Percentiles rank a stretch among this genome's conserved stretches.
Conservation (phyloP, 2,888 invertebrate genomes). For the Autographa gamma region DNA sequence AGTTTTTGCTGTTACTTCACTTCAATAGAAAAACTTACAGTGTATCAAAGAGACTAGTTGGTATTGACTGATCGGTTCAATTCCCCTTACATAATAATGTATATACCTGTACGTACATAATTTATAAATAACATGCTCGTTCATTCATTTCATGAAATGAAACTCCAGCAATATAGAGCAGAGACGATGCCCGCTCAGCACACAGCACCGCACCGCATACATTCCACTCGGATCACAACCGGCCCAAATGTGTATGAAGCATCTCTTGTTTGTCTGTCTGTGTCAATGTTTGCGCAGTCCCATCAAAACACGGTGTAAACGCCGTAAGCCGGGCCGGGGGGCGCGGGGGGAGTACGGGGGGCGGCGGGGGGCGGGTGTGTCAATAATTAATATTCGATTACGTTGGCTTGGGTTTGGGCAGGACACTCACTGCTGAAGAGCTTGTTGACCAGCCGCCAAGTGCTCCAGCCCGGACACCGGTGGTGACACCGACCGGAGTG, state of each 20-base stretch:
- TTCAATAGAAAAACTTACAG: too few relatives aligned
- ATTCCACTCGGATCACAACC: conserved; percentile 10
- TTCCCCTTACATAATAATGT: too few relatives aligned
- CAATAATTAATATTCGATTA: conserved; percentile 65
- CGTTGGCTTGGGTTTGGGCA: conserved; percentile 18
- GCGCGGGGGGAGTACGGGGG: conserved; percentile 51
- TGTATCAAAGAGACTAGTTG: too few relatives aligned
- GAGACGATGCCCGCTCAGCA: background rate
- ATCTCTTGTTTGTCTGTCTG: conserved; percentile 54
- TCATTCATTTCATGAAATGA: too few relatives aligned
- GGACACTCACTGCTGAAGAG: conserved; percentile 30
- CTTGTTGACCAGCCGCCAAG: background rate
- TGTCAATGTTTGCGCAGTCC: conserved; percentile 54
- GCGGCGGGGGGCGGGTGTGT: conserved; percentile 55
- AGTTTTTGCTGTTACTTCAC: background rate
- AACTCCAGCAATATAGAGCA: background rate
- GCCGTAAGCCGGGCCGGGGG: conserved; percentile 46
- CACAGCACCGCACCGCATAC: background rate
- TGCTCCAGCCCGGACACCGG: background rate
- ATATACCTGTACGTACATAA: too few relatives aligned
- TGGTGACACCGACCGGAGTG: background rate
- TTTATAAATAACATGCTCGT: too few relatives aligned
- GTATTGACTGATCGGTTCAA: too few relatives aligned
- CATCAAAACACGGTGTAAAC: conserved; percentile 60
- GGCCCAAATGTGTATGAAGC: conserved; percentile 40